Conservation (phyloP, 2,797 vertebrate species). For the Macropodus opercularis region DNA sequence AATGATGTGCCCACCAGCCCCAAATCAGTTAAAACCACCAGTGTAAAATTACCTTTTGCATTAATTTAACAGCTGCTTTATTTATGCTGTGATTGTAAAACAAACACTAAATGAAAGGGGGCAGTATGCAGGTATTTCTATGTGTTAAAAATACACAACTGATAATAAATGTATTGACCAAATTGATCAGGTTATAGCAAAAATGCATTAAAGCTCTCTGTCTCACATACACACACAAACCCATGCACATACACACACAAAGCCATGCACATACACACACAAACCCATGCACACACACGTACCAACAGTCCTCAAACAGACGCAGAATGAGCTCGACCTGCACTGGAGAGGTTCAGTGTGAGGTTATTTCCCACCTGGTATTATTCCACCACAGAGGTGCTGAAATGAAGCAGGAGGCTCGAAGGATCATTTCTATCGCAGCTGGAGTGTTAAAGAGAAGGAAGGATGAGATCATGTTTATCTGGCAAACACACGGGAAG, state of each 20-base stretch:
- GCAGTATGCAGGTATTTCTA: too few relatives aligned
- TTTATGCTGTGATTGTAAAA: too few relatives aligned
- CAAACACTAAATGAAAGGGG: too few relatives aligned
- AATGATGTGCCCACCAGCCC: too few relatives aligned
- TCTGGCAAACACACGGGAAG: conserved; percentile 32
- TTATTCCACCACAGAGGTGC: conserved; percentile 12
- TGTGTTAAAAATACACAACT: too few relatives aligned
- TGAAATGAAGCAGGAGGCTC: conserved; percentile 24
- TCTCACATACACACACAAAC: neutral
- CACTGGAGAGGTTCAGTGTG: neutral
- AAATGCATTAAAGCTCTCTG: too few relatives aligned
- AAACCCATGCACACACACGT: conserved; percentile 3
- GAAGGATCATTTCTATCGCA: conserved; percentile 44
- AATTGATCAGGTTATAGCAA: too few relatives aligned
- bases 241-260: too few relatives aligned
- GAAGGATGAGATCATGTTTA: conserved; percentile 37
- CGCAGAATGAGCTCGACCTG: neutral
- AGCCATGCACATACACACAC: neutral
- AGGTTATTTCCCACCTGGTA: conserved; percentile 28
- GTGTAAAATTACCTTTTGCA: too few relatives aligned
- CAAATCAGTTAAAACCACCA: too few relatives aligned
- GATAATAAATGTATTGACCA: too few relatives aligned
- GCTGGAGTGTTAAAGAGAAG: conserved; percentile 29
- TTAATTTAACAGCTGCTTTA: too few relatives aligned
- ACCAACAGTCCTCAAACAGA: neutral